Evolutionary conservation across 2,113 vertebrate species (phyloP).

Genomic region (Anhinga anhinga): DNA sequence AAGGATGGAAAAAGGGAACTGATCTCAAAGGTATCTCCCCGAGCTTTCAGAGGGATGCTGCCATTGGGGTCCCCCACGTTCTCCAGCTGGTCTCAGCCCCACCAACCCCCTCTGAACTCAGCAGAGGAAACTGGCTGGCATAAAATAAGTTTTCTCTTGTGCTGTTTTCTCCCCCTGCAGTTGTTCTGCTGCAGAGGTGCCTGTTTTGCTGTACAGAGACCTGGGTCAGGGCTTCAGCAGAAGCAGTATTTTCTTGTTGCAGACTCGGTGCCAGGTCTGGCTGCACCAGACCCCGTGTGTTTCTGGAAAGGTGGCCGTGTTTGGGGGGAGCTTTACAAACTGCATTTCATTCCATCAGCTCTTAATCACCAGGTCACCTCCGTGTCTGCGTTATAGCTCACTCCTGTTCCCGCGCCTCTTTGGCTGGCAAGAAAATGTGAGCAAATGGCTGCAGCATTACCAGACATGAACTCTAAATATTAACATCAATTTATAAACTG

Average conservation of each 20-base stretch:
- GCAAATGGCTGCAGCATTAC: conserved; percentile 39
- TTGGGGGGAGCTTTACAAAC: background rate
- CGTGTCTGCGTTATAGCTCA: background rate
- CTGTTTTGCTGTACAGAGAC: background rate
- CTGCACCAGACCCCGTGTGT: background rate
- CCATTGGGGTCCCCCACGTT: rapidly evolving
- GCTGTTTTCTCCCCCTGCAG: background rate
- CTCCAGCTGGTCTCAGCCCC: background rate
- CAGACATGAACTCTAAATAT: conserved; percentile 62
- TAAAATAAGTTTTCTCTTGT: background rate
- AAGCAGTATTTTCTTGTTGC: background rate
- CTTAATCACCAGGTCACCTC: background rate
- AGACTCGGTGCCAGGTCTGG: background rate
- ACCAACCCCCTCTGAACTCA: background rate
- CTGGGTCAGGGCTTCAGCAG: background rate
- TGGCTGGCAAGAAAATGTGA: conserved; percentile 17
- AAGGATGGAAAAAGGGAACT: background rate
- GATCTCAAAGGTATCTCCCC: background rate
- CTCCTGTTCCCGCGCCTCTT: background rate
- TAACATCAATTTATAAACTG: conserved; percentile 66
- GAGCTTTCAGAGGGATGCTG: background rate
- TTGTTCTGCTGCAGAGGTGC: background rate
- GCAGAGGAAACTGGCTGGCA: background rate
- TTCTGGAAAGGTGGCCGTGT: background rate
- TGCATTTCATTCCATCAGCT: background rate